These are phyloP conservation scores for Acestrorhynchus altus DNA, from an alignment of 2,797 vertebrate species.

Conservation along the genomic window DNA sequence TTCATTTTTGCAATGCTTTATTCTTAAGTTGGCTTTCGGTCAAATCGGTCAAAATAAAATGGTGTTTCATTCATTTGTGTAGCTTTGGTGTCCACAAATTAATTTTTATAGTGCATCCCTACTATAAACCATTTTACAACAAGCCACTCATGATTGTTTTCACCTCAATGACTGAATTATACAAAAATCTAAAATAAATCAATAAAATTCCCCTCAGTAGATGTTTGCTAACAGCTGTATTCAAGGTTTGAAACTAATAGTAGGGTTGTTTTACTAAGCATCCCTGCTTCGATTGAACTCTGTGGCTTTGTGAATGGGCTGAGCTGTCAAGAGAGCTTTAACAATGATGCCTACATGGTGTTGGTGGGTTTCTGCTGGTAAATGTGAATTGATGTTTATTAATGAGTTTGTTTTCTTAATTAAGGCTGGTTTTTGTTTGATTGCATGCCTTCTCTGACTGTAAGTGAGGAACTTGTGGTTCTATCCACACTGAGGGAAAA, in stretches of 20 bases:
- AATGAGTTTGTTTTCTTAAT: neutral
- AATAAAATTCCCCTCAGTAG: neutral
- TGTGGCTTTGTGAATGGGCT: conserved; percentile 4
- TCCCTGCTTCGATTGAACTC: conserved; percentile 3
- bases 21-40: no score
- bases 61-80: no score
- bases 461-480: conserved; percentile 13
- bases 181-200: no score
- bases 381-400: neutral
- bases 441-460: neutral
- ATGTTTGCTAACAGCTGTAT: neutral
- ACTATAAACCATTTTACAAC: no score
- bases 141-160: no score
- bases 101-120: no score
- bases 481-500: neutral
- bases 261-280: neutral
- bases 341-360: neutral
- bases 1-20: no score
- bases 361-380: neutral
- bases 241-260: neutral
- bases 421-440: neutral
- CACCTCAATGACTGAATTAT: no score
- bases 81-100: no score
- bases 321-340: neutral
- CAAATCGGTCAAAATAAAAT: no score